These are phyloP conservation scores for Camptogramma bilineatum DNA, from an alignment of 2,888 invertebrate genomes.

Conservation along the genomic window DNA sequence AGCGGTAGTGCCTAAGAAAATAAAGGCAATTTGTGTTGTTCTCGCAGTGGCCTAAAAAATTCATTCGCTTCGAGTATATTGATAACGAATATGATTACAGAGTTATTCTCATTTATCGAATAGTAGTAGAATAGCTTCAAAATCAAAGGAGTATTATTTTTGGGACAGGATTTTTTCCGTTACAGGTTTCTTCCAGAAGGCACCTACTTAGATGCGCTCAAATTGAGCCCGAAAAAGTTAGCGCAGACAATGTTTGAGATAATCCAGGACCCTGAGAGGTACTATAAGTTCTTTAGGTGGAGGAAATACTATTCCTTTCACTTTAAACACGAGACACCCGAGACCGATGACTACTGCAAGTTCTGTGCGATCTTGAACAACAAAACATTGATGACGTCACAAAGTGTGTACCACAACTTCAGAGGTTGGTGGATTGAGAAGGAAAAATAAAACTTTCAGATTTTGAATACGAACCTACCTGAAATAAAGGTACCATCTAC, in stretches of 20 bases:
- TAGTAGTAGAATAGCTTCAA: background rate
- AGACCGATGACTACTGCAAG: conserved; percentile 64
- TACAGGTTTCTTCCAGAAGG: conserved; percentile 68
- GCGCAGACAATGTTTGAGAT: conserved; percentile 58
- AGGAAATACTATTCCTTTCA: conserved; percentile 62
- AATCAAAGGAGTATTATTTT: too few relatives aligned
- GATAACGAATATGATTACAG: too few relatives aligned
- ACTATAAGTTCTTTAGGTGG: conserved; percentile 66
- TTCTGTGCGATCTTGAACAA: conserved; percentile 65
- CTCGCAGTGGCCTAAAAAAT: too few relatives aligned
- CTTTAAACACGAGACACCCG: conserved; percentile 52
- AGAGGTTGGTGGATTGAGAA: conserved; percentile 61
- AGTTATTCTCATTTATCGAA: too few relatives aligned
- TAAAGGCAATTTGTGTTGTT: too few relatives aligned
- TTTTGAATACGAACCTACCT: background rate
- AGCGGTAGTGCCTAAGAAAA: too few relatives aligned
- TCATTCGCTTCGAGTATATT: too few relatives aligned
- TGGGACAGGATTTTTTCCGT: too few relatives aligned
- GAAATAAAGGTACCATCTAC: background rate
- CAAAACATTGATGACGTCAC: conserved; percentile 44
- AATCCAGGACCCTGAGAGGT: conserved; percentile 53
- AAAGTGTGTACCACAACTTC: conserved; percentile 52
- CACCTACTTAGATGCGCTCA: conserved; percentile 62
- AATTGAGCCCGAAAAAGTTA: conserved; percentile 55
- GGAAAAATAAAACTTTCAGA: conserved; percentile 5